phyloP scores from a whole-genome alignment of 1,140 invertebrate species.

The Platyscapa corneri region DNA sequence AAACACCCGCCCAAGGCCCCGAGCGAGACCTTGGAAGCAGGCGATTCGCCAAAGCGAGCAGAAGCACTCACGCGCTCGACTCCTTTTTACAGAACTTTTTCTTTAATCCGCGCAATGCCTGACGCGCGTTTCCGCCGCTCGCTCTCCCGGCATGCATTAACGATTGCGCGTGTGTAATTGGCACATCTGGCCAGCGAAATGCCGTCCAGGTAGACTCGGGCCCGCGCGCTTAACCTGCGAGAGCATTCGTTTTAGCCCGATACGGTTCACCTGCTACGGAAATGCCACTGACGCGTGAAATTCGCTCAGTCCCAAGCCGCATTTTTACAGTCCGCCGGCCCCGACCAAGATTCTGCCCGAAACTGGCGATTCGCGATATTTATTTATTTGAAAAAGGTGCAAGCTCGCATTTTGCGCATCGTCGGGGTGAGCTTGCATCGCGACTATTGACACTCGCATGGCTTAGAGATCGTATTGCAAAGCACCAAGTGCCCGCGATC shows the following conservation, averaged over 20 bases:
- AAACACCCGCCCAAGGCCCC: neutral
- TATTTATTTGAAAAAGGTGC: no score
- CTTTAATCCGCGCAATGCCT: neutral
- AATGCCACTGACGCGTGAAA: neutral
- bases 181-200: neutral
- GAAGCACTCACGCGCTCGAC: neutral
- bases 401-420: no score
- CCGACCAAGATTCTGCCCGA: neutral
- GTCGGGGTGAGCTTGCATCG: no score
- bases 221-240: neutral
- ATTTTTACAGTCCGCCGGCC: no score
- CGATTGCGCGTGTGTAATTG: no score
- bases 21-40: neutral
- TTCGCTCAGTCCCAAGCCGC: neutral
- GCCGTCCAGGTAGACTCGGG: neutral
- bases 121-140: neutral
- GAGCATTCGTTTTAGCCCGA: neutral
- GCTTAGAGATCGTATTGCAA: no score
- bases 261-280: neutral
- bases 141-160: neutral
- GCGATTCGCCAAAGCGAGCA: neutral
- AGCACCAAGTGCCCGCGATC: no score
- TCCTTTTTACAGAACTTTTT: neutral
- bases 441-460: no score
- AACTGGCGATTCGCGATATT: no score